phyloP scores from a whole-genome alignment of 2,888 invertebrate genomes.

The Uropetala carovei region DNA sequence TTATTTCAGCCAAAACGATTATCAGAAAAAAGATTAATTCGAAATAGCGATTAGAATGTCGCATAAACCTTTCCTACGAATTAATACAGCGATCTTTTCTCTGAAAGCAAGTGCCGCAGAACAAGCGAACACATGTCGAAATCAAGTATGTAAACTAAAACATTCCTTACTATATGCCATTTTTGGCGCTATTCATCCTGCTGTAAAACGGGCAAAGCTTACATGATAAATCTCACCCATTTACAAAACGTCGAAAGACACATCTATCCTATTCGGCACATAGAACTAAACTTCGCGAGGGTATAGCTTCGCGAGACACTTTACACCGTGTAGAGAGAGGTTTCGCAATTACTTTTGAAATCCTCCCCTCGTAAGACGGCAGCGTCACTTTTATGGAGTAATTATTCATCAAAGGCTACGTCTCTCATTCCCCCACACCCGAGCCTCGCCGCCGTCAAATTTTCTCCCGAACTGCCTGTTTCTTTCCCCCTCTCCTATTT shows the following conservation, averaged over 20 bases:
- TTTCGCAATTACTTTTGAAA: neutral
- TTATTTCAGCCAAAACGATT: too few relatives aligned
- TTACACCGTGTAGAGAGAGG: neutral
- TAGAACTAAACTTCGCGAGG: neutral
- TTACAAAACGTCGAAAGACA: neutral
- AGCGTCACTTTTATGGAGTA: slow-evolving; percentile 46
- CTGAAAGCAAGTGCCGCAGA: too few relatives aligned
- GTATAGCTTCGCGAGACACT: neutral
- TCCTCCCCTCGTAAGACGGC: neutral
- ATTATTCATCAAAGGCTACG: slow-evolving; percentile 56
- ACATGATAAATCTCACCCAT: too few relatives aligned
- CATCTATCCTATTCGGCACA: neutral
- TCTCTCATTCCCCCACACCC: neutral
- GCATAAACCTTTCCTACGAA: too few relatives aligned
- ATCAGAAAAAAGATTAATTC: too few relatives aligned
- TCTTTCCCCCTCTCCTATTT: too few relatives aligned
- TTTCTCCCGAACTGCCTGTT: neutral
- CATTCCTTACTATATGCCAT: slow-evolving; percentile 7
- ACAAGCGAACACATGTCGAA: too few relatives aligned
- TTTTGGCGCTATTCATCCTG: too few relatives aligned
- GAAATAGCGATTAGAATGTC: too few relatives aligned
- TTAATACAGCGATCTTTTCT: too few relatives aligned
- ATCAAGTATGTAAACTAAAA: neutral
- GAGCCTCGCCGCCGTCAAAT: neutral
- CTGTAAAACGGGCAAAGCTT: too few relatives aligned